Conservation (phyloP, 1,140 invertebrate genomes). For the Sesamia nonagrioides region DNA sequence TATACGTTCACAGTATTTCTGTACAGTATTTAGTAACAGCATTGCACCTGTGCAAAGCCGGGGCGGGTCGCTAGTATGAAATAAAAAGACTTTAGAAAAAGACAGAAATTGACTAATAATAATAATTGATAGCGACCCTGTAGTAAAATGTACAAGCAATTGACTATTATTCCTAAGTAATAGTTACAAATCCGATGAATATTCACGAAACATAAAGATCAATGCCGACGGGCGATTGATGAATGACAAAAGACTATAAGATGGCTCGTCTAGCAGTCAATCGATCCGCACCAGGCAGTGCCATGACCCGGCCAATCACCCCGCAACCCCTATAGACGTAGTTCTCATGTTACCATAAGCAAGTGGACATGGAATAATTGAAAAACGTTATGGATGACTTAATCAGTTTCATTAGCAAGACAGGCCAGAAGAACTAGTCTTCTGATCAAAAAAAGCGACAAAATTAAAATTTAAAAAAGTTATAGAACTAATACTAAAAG, state of each 20-base stretch:
- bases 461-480: no score
- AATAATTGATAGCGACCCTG: no score
- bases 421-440: not conserved
- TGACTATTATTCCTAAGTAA: not conserved
- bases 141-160: not conserved
- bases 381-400: constrained; percentile 12
- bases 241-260: constrained; percentile 70
- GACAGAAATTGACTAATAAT: no score
- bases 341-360: constrained; percentile 27
- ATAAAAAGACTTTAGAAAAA: no score
- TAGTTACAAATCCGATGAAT: constrained; percentile 27
- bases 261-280: constrained; percentile 58
- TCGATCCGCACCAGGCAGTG: constrained; percentile 76
- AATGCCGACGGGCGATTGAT: constrained; percentile 56
- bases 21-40: no score
- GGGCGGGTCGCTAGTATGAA: no score
- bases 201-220: constrained; percentile 37
- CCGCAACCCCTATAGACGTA: constrained; percentile 60
- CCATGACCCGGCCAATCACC: constrained; percentile 78
- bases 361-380: constrained; percentile 21
- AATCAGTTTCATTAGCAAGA: not conserved
- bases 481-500: no score
- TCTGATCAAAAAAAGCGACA: no score
- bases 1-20: no score
- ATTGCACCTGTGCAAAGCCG: no score